Evolutionary conservation across 2,113 vertebrate species (phyloP), one percentile per base, ranked within the genome.

Genomic region (Eulacestoma nigropectus): DNA sequence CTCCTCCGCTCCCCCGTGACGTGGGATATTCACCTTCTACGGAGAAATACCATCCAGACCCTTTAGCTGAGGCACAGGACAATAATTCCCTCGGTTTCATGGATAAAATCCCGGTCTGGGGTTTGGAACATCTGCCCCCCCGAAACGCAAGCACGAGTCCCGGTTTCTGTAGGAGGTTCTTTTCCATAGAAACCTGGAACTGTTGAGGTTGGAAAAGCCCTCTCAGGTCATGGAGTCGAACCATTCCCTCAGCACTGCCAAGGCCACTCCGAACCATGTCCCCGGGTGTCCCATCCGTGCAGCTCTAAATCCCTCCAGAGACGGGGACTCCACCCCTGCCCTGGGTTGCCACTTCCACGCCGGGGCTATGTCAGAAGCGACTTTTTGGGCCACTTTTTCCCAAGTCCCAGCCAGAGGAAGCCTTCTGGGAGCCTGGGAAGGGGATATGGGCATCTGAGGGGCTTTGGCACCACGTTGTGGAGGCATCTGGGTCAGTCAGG

Each of bases 1-100:
- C 16, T 64, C 6, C 57, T 20, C 4, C 19, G 1, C 22, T 20
- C 60, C 68, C 53, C 33, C 2, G 0, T 0, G 5, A 2, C 1
- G 6, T 6, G 60, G 59, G 65, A 14, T 12, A 3, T 7, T 29
- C 14, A 4, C 37, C 59, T 62, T 44, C 59, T 4, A 1, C 3
- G 1, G 25, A 42, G 50, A 52, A 16, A 65, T 18, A 6, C 25
- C n/a, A n/a, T n/a, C n/a, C n/a, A n/a, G n/a, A n/a, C n/a, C n/a
- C n/a, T n/a, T n/a, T n/a, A n/a, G n/a, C n/a, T n/a, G n/a, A n/a
- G n/a, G n/a, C n/a, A n/a, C n/a, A n/a, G n/a, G n/a, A n/a, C n/a
- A n/a, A n/a, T n/a, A n/a, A n/a, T n/a, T n/a, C n/a, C n/a, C n/a
- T n/a, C n/a, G n/a, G n/a, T n/a, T n/a, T n/a, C n/a, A n/a, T n/a